phyloP scores from a whole-genome alignment of 2,888 invertebrate species.

The Parascotia fuliginaria region DNA sequence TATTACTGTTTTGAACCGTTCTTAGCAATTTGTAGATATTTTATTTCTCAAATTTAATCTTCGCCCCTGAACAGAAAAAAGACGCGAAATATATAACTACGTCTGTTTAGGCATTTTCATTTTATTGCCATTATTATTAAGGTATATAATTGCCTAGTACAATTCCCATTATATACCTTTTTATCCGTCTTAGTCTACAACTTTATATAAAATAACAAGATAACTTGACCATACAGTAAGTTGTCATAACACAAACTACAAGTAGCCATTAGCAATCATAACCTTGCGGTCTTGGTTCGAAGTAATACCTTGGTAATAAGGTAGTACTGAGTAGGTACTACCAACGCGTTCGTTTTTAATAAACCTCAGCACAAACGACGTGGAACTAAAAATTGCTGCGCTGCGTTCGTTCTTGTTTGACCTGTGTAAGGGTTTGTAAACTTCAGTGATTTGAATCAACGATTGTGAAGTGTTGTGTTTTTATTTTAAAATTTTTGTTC shows the following conservation, averaged over 20 bases:
- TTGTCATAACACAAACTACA: background rate
- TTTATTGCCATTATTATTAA: background rate
- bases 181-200: background rate
- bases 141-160: background rate
- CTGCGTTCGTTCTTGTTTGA: background rate
- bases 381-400: background rate
- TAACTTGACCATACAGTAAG: background rate
- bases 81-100: too few species aligned
- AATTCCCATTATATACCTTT: too few species aligned
- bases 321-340: background rate
- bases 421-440: background rate
- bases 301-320: too few species aligned
- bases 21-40: too few species aligned
- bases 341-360: constrained; percentile 2
- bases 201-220: background rate
- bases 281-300: too few species aligned
- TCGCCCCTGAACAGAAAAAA: too few species aligned
- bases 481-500: too few species aligned
- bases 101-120: too few species aligned
- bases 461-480: background rate
- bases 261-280: constrained; percentile 2
- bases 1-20: too few species aligned
- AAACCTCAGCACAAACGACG: background rate
- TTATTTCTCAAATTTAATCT: too few species aligned
- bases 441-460: too few species aligned